Base-by-base conservation (phyloP, 1,140 invertebrate species). In the Drosophila pectinifera region DNA sequence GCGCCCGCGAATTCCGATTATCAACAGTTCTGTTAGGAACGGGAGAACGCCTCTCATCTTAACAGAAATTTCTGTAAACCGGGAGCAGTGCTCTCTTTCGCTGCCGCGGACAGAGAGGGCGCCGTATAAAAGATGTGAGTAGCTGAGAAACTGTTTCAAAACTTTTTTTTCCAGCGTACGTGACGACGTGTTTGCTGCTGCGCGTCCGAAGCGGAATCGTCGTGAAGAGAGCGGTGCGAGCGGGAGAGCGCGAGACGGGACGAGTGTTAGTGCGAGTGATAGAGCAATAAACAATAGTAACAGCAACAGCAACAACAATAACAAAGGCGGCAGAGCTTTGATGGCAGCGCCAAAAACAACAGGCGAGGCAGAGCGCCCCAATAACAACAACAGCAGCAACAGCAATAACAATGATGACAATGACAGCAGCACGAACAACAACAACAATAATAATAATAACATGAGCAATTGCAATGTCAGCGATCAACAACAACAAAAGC, bases 341-440 rank as follows among this genome's bases (percentile, higher is more conserved):
- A 86, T 86, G 82, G 81, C 81, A 57, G 78, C 82, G 63, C 78
- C 78, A 70, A 86, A 78, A 57, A 74, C 79, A 63, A 78, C 64
- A 28, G 41, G 46, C 41, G 68, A 65, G 56, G 63, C 68, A 46
- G 77, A 78, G 46, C 62, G 77, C 62, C 26, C 55, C 51, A 65
- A 63, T 38, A 70, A 62, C 73, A 75, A 57, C 38, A 63, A 46
- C 38, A 74, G 22, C 41, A 73, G 57, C 55, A 75, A 24, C 45
- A 63, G 58, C 65, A 82, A 62, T 43, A 68, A 39, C 20, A 63
- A 22, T 20, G n/a, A 39, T 39, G 22, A 26, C 20, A 51, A 43
- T 24, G 54, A 31, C 31, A 63, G 31, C 20, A 65, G 20, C 22
- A 43, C 11, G 14, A 57, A 46, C 38, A 43, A 16, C 34, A 56